These are phyloP conservation scores for Paralichthys olivaceus DNA, from an alignment of 2,113 vertebrate genomes.

Conservation along the genomic window DNA sequence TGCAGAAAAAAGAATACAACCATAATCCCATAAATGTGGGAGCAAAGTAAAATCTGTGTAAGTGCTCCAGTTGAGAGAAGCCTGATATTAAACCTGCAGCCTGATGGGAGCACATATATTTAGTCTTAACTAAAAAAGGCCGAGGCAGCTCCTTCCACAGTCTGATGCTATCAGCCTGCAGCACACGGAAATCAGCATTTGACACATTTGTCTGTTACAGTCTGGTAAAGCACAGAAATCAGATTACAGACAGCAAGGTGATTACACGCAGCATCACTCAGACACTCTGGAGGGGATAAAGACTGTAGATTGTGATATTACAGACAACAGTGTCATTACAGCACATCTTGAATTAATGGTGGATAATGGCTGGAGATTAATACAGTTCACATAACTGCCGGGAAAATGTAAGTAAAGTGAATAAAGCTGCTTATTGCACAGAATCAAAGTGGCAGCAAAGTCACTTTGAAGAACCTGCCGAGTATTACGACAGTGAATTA, in stretches of 20 bases:
- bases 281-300: conserved; percentile 10
- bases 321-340: conserved; percentile 26
- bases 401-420: background rate
- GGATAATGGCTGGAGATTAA: conserved; percentile 40
- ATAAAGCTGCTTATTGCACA: conserved; percentile 3
- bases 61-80: conserved; percentile 5
- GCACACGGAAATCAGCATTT: conserved; percentile 37
- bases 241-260: conserved; percentile 45
- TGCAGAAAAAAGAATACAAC: conserved; percentile 23
- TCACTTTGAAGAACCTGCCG: conserved; percentile 34
- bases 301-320: conserved; percentile 15
- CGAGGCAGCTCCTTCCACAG: conserved; percentile 12
- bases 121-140: conserved; percentile 11
- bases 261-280: conserved; percentile 32
- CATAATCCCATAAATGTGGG: conserved; percentile 5
- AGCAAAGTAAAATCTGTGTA: conserved; percentile 5
- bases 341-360: conserved; percentile 19
- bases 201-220: conserved; percentile 46
- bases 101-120: conserved; percentile 20
- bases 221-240: conserved; percentile 43
- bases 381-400: conserved; percentile 11
- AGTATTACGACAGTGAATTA: background rate
- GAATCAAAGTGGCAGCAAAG: conserved; percentile 25
- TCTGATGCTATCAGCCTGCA: conserved; percentile 27
- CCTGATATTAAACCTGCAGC: conserved; percentile 26